These are phyloP conservation scores for Onthophagus taurus DNA, from an alignment of 1,140 invertebrate species.

Conservation along the genomic window DNA sequence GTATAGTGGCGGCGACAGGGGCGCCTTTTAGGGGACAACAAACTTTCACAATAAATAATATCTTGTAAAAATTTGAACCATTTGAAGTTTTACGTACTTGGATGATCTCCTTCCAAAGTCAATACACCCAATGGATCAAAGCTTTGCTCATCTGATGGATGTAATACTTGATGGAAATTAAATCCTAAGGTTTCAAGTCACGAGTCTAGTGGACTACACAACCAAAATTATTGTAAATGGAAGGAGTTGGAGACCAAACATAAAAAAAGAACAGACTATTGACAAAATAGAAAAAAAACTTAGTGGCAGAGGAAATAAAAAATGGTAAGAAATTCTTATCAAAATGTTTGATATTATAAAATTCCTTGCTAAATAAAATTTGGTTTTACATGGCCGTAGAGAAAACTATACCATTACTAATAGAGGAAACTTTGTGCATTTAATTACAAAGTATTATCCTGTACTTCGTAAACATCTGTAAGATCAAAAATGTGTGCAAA, in stretches of 20 bases:
- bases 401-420: constrained; percentile 23
- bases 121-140: too few species aligned
- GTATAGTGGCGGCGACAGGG: too few species aligned
- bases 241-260: background rate
- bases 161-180: too few species aligned
- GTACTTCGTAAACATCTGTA: constrained; percentile 18
- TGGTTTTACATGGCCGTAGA: constrained; percentile 29
- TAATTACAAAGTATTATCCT: constrained; percentile 19
- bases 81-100: too few species aligned
- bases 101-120: too few species aligned
- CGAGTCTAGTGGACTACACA: too few species aligned
- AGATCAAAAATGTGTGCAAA: constrained; percentile 15
- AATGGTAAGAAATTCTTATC: constrained; percentile 21
- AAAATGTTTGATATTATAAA: constrained; percentile 25
- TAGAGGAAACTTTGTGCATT: constrained; percentile 27
- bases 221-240: constrained; percentile 8
- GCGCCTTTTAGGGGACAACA: too few species aligned
- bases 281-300: background rate
- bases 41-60: too few species aligned
- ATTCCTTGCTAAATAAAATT: constrained; percentile 29
- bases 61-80: too few species aligned
- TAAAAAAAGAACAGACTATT: constrained; percentile 6
- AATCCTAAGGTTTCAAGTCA: too few species aligned
- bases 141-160: too few species aligned
- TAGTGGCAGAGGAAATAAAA: constrained; percentile 10